Conservation (phyloP, 2,113 vertebrate genomes). For the Phylloscopus trochilus region DNA sequence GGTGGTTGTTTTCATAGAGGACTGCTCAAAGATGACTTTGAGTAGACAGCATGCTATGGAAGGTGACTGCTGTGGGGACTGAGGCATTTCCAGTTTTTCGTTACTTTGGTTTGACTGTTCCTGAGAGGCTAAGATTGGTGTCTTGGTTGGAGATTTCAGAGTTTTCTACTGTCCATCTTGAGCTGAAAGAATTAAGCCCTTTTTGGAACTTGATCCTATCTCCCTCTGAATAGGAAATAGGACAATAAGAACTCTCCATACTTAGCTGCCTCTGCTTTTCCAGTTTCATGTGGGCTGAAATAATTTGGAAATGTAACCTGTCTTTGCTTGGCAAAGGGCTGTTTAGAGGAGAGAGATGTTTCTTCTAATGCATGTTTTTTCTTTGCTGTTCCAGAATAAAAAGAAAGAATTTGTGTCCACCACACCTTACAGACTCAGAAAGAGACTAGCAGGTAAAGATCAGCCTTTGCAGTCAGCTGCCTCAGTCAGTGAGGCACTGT, state of each 20-base stretch:
- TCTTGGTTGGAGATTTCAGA: background rate
- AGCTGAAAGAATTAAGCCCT: background rate
- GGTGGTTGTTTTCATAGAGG: background rate
- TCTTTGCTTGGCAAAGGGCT: background rate
- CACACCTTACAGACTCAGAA: conserved; percentile 84
- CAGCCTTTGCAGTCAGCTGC: background rate
- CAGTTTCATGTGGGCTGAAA: background rate
- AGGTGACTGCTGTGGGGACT: background rate
- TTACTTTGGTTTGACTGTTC: background rate
- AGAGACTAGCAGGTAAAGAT: conserved; percentile 85
- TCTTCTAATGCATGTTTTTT: background rate
- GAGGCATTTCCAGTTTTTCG: background rate
- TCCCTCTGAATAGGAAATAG: background rate
- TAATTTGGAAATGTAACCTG: background rate
- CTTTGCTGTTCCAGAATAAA: conserved; percentile 74
- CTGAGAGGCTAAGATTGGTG: background rate
- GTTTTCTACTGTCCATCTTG: background rate
- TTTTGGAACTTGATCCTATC: background rate
- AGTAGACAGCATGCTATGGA: background rate
- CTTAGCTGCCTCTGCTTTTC: background rate
- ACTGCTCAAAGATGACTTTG: background rate
- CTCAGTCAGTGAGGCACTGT: background rate
- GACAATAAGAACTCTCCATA: background rate
- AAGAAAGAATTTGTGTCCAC: conserved; percentile 85
- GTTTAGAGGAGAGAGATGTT: background rate